A percentile compares a stretch with the other conserved stretches of the same genome.
Evolutionary conservation across 2,113 vertebrate genomes (phyloP).

Genomic region (Corapipo altera): DNA sequence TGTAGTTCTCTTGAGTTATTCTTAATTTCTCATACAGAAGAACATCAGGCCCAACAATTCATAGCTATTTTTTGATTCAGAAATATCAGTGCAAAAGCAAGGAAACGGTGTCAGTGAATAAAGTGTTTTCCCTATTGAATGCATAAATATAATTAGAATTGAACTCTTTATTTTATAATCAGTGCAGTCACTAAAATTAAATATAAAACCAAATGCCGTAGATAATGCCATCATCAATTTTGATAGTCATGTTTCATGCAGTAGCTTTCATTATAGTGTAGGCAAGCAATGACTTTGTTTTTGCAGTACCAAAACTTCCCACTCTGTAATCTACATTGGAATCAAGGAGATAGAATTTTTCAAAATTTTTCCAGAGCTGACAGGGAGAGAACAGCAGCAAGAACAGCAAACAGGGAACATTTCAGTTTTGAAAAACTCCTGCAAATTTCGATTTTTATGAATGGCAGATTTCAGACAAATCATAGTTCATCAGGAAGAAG

Average conservation of each 20-base stretch:
- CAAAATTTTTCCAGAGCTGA: constrained; percentile 11
- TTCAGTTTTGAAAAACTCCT: neutral
- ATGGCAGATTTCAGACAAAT: neutral
- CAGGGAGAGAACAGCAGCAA: neutral
- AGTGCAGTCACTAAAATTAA: constrained; percentile 29
- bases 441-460: neutral
- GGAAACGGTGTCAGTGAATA: neutral
- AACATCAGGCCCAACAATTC: neutral
- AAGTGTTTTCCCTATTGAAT: constrained; percentile 9
- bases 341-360: constrained; percentile 9
- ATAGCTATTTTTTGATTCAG: neutral
- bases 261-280: constrained; percentile 18
- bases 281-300: constrained; percentile 49
- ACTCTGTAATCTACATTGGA: constrained; percentile 48
- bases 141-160: neutral
- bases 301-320: constrained; percentile 33
- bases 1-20: neutral
- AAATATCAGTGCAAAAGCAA: neutral
- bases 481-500: neutral
- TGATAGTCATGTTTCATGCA: constrained; percentile 38
- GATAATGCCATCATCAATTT: constrained; percentile 19
- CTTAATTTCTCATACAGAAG: neutral
- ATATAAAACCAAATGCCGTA: constrained; percentile 17
- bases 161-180: constrained; percentile 38
- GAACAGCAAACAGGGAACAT: constrained; percentile 19